Conservation (phyloP, 2,113 vertebrate species). For the Piprites chloris region DNA sequence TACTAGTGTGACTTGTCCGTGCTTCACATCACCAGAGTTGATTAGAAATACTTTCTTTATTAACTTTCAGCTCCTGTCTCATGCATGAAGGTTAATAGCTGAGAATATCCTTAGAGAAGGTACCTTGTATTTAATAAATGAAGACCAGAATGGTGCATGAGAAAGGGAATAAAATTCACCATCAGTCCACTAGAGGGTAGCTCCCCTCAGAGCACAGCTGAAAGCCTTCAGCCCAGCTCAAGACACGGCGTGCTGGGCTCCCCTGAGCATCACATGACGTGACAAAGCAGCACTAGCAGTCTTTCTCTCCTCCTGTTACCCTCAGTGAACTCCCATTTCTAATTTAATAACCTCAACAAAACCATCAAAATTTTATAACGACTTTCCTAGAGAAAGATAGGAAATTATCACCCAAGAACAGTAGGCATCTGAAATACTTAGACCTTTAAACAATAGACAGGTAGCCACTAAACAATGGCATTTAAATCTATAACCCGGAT, state of each 20-base stretch:
- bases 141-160: neutral
- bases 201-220: neutral
- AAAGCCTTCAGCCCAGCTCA: neutral
- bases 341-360: conserved; percentile 10
- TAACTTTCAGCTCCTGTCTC: conserved; percentile 62
- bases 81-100: conserved; percentile 66
- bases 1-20: conserved; percentile 31
- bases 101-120: conserved; percentile 7
- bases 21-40: conserved; percentile 51
- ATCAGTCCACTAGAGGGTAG: conserved; percentile 71
- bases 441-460: conserved; percentile 45
- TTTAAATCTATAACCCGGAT: conserved; percentile 11
- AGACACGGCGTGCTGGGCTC: neutral
- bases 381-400: neutral
- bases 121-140: conserved; percentile 15
- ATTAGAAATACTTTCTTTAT: conserved; percentile 65
- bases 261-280: neutral
- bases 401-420: neutral
- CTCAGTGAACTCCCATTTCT: conserved; percentile 5
- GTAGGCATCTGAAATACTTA: neutral
- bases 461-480: conserved; percentile 11
- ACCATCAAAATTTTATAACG: neutral
- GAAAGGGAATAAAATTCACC: conserved; percentile 38
- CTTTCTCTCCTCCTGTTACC: neutral
- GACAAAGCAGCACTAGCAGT: neutral